Evolutionary conservation across 2,888 invertebrate genomes (phyloP).

Genomic region (Caenorhabditis doughertyi): DNA sequence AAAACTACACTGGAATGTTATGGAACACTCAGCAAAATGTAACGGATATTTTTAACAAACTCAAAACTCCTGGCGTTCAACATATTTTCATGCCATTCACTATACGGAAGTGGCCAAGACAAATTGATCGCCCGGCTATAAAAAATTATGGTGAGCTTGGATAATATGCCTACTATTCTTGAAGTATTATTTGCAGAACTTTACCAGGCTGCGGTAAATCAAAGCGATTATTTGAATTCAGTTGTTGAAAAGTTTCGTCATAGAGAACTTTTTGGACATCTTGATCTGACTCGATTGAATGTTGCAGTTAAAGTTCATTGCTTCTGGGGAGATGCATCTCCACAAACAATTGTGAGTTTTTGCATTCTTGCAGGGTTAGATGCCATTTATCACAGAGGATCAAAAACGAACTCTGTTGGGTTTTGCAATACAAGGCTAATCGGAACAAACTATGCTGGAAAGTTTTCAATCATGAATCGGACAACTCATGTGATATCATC

Average conservation of each 20-base stretch:
- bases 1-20: conserved; percentile 25
- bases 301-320: conserved; percentile 30
- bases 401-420: conserved; percentile 23
- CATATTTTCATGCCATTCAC: conserved; percentile 29
- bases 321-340: neutral
- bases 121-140: neutral
- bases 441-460: conserved; percentile 5
- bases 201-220: neutral
- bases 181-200: neutral
- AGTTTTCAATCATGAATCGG: neutral
- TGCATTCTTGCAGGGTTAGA: too few relatives aligned
- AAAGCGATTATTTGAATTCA: neutral
- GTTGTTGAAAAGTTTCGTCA: neutral
- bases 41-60: neutral
- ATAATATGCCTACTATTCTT: neutral
- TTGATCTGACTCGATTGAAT: neutral
- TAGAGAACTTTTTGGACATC: conserved; percentile 12
- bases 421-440: conserved; percentile 12
- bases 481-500: conserved; percentile 10
- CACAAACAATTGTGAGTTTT: conserved; percentile 2
- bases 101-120: neutral
- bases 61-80: neutral
- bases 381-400: conserved; percentile 14
- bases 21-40: conserved; percentile 4
- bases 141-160: neutral